phyloP scores from a whole-genome alignment of 2,888 invertebrate genomes.

The Sipunculus nudus region DNA sequence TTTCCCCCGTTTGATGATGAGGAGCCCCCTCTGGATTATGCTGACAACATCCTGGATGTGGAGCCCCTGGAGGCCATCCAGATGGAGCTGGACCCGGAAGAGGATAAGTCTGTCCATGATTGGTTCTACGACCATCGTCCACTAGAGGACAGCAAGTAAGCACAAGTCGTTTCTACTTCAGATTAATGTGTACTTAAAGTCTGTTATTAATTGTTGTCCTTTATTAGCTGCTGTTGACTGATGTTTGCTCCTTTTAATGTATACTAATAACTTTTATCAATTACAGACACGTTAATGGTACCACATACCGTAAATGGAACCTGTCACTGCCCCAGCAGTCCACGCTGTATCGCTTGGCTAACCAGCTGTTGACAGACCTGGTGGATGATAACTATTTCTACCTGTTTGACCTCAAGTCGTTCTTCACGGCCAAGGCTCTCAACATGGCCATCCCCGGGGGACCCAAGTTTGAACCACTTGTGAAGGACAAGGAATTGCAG shows the following conservation, averaged over 20 bases:
- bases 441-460: conserved; percentile 99
- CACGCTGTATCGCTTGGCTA: conserved; percentile 94
- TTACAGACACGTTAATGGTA: conserved; percentile 87
- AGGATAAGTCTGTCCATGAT: conserved; percentile 77
- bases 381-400: conserved; percentile 99
- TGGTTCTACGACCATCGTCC: conserved; percentile 99
- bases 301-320: conserved; percentile 97
- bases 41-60: conserved; percentile 98
- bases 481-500: conserved; percentile 96
- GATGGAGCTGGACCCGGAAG: conserved; percentile 95
- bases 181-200: not conserved
- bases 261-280: conserved; percentile 5
- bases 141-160: conserved; percentile 82
- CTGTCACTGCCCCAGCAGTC: conserved; percentile 96
- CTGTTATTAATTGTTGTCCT: not conserved
- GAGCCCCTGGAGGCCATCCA: conserved; percentile 99
- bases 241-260: not conserved
- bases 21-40: conserved; percentile 98
- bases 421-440: conserved; percentile 98
- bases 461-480: conserved; percentile 98
- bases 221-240: not conserved
- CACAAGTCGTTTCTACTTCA: not conserved
- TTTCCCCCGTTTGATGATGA: conserved; percentile 99
- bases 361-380: conserved; percentile 96
- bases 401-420: conserved; percentile 98